Evolutionary conservation across 2,888 invertebrate genomes (phyloP), one percentile per base, ranked within the genome.

Genomic region (Pachydiplax longipennis): DNA sequence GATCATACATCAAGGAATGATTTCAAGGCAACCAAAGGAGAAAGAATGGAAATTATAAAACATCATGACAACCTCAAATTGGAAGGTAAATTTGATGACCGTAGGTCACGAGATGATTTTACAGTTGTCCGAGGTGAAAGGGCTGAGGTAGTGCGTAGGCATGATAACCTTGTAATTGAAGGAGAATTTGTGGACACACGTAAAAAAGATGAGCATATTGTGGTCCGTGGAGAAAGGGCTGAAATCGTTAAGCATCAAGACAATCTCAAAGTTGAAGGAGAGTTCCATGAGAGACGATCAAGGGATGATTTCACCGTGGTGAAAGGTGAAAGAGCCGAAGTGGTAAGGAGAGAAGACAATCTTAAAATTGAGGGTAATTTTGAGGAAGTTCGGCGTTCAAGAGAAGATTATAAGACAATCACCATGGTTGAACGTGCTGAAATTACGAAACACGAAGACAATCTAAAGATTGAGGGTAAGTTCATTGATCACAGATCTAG

Each of bases 301-400:
- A 25, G 65, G 12, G 87, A 87, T 61, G 61, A 87, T 1, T 83
- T 58, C 92, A 95, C 94, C 91, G 94, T 91, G 4, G 91, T 92
- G 3, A 95, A 95, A 92, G 95, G 93, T 22, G 95, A 95, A 92
- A 93, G 94, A 91, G 94, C 94, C 5, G 81, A 61, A 13, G 87
- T 90, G 92, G 93, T 13, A 94, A 93, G 95, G 91, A 95, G 95
- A 81, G 95, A 95, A 92, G 96, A 97, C 93, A 97, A 97, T 93
- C 95, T 97, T 31, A 95, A 95, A 61, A 94, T 95, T 90, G 95
- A 96, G 94, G 96, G 96, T 92, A 95, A 96, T 93, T 97, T 97
- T 92, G 93, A 93, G 92, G 80, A 90, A 18, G 81, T 61, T n/a
- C 40, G 81, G 0, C 81, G 90, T 37, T 90, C 90, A 8, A 31